Percentiles rank a stretch among this genome's conserved stretches.
Conservation (phyloP, 1,140 invertebrate species). For the Melanaphis sacchari region DNA sequence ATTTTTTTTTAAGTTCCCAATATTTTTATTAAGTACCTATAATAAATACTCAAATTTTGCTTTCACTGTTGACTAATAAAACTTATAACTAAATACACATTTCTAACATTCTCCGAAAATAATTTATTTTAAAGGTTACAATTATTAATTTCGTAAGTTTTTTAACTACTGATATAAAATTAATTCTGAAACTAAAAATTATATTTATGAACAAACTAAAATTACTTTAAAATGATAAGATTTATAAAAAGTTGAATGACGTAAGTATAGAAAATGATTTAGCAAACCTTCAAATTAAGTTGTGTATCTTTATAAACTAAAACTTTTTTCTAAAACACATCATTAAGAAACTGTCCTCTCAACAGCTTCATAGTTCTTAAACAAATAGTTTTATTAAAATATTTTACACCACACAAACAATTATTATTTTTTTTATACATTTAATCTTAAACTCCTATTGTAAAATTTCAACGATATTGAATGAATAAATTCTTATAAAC, state of each 20-base stretch:
- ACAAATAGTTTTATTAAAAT: neutral
- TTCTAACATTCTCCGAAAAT: neutral
- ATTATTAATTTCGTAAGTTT: neutral
- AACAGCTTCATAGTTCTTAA: neutral
- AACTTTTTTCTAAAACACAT: neutral
- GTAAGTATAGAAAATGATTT: neutral
- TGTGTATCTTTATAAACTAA: neutral
- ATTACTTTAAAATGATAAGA: neutral
- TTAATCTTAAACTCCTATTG: neutral
- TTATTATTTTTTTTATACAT: neutral
- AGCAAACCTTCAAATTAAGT: neutral
- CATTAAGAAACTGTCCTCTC: neutral
- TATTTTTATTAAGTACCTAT: neutral
- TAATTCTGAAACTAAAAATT: neutral
- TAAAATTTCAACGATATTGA: neutral
- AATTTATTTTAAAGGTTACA: neutral
- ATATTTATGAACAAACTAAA: neutral
- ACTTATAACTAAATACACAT: neutral
- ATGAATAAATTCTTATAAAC: neutral
- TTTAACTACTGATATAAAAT: neutral
- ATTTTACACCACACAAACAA: neutral
- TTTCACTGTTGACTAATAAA: neutral
- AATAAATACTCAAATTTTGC: neutral
- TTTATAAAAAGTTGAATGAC: neutral
- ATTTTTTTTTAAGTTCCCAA: neutral